These are phyloP conservation scores for Adoxophyes honmai DNA, from an alignment of 1,140 invertebrate species.

Conservation along the genomic window DNA sequence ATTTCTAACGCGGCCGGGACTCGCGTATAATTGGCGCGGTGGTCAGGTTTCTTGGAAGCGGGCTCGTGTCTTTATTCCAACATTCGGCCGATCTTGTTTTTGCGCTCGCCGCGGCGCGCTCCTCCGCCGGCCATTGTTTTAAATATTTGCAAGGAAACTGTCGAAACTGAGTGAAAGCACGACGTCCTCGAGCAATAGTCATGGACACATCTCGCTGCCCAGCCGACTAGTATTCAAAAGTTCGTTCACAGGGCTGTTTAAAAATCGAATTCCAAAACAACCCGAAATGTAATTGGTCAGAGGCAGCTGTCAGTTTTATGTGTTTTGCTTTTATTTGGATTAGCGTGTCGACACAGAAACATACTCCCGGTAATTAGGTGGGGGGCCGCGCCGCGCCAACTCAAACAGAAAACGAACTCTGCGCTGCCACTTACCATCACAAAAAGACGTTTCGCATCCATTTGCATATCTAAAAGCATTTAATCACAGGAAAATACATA, in stretches of 20 bases:
- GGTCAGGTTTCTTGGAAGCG: constrained; percentile 68
- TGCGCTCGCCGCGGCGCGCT: constrained; percentile 23
- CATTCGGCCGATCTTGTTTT: constrained; percentile 63
- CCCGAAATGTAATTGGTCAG: background rate
- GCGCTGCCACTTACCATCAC: background rate
- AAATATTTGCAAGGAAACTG: constrained; percentile 45
- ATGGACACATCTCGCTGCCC: too few species aligned
- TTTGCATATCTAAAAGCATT: constrained; percentile 2
- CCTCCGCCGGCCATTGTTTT: constrained; percentile 50
- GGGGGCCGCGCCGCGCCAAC: constrained; percentile 27
- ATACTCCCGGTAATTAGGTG: constrained; percentile 51
- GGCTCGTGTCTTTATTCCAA: constrained; percentile 55
- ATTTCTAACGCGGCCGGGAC: too few species aligned
- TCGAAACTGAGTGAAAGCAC: constrained; percentile 43
- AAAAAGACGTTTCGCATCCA: background rate
- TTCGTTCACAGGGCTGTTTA: too few species aligned
- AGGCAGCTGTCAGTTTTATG: background rate
- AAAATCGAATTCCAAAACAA: too few species aligned
- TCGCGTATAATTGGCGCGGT: constrained; percentile 61
- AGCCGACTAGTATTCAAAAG: too few species aligned
- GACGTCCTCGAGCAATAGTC: too few species aligned
- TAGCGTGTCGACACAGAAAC: constrained; percentile 54
- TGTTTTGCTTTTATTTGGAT: constrained; percentile 22
- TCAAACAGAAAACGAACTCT: background rate
- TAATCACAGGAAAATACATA: constrained; percentile 4